Conservation (phyloP, 2,888 invertebrate genomes). For the Cerastis leucographa region DNA sequence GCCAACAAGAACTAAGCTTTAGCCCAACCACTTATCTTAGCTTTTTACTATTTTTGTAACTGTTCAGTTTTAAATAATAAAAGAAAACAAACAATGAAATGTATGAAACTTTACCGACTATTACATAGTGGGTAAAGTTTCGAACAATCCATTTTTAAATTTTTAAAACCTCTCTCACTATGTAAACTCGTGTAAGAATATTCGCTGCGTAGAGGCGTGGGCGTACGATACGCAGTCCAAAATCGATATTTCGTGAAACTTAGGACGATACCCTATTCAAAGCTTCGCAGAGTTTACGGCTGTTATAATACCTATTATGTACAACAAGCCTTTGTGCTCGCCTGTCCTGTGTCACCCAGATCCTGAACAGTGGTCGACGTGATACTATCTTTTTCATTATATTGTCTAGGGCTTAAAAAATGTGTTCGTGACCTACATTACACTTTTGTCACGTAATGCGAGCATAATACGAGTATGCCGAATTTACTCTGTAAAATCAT, state of each 20-base stretch:
- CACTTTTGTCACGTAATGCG: neutral
- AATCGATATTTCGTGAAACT: slow-evolving; percentile 77
- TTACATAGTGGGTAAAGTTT: too few species aligned
- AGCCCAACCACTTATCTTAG: neutral
- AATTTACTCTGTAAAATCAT: neutral
- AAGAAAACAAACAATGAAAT: neutral
- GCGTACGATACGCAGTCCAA: slow-evolving; percentile 50
- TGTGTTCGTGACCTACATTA: neutral
- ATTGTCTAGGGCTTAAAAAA: slow-evolving; percentile 29
- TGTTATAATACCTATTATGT: slow-evolving; percentile 65
- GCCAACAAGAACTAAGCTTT: neutral
- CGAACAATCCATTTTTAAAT: too few species aligned
- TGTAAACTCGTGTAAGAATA: slow-evolving; percentile 21
- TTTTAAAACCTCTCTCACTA: slow-evolving; percentile 26
- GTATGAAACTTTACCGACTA: neutral
- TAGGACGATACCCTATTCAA: slow-evolving; percentile 73
- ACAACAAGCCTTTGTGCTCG: slow-evolving; percentile 61
- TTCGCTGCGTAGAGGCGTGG: slow-evolving; percentile 17
- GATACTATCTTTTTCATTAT: slow-evolving; percentile 57
- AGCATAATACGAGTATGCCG: neutral
- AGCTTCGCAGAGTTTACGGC: slow-evolving; percentile 67
- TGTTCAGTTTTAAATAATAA: neutral
- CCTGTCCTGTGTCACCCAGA: slow-evolving; percentile 59
- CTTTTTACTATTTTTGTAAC: neutral
- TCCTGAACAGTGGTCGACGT: slow-evolving; percentile 45